Base-by-base conservation (phyloP, 2,888 invertebrate genomes). In the Horisme vitalbata region DNA sequence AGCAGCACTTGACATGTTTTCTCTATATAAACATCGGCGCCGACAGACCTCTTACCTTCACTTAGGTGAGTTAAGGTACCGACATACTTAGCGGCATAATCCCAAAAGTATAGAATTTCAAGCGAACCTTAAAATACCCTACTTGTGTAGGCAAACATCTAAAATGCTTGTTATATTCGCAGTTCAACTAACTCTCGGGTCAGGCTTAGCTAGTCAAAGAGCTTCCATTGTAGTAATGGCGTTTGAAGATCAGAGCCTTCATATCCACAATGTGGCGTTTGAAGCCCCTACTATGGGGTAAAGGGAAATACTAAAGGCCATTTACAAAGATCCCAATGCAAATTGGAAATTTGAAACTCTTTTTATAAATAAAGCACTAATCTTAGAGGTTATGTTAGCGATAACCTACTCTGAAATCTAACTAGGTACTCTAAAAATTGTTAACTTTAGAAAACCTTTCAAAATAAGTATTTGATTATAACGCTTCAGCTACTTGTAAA, bases 141-240 rank as follows among this genome's bases (percentile, higher is more conserved):
- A 41, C 36, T 48, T 39, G 39, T 38, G 32, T 33, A 46, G 10
- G 36, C 31, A 50, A 54, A 49, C 41, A 34, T 37, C 41, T 50
- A 27, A 47, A 54, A 44, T 35, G 47, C 44, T 52, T 37, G 46
- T 41, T 50, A 39, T 47, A 55, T 49, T 47, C 41, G 45, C 37
- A 53, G 49, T 41, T 54, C 32, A 33, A 49, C 50, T 34, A 52
- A 54, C 52, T 55, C 49, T 52, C 21, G 47, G 47, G 53, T 51
- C 51, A 51, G 50, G 51, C 51, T 48, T 41, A 51, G 34, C 45
- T 35, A 49, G 48, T 53, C 52, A 56, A 54, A 52, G 52, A 44
- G 51, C 38, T 45, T 45, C 38, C 36, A 48, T 44, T 43, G 41
- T 52, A 45, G 39, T 49, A 51, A 53, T 18, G 38, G 28, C 39